Conservation (phyloP, 2,888 invertebrate species). For the Odontomyia ornata region DNA sequence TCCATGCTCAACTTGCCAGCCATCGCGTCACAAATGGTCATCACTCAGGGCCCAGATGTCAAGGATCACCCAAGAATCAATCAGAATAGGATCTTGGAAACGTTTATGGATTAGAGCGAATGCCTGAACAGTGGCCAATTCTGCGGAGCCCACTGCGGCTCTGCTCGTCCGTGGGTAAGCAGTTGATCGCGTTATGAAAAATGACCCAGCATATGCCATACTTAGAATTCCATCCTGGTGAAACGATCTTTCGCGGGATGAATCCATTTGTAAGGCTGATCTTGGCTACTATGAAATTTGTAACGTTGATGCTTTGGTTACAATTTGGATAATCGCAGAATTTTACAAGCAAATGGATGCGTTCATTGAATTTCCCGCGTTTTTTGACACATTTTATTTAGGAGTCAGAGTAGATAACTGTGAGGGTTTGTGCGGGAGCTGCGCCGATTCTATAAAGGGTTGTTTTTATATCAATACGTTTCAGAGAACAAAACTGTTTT, state of each 20-base stretch:
- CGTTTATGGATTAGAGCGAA: conserved; percentile 11
- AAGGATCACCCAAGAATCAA: conserved; percentile 48
- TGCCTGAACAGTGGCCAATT: not conserved
- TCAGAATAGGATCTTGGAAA: conserved; percentile 27
- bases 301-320: not conserved
- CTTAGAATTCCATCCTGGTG: conserved; percentile 9
- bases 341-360: too few species aligned
- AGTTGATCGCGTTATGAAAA: conserved; percentile 33
- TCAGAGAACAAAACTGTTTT: too few species aligned
- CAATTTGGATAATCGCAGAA: not conserved
- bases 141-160: not conserved
- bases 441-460: too few species aligned
- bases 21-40: conserved; percentile 20
- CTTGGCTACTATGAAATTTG: not conserved
- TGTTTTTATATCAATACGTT: too few species aligned
- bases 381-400: too few species aligned
- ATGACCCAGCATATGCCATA: conserved; percentile 27
- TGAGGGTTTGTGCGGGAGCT: too few species aligned
- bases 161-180: not conserved
- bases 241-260: conserved; percentile 9
- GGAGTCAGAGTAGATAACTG: too few species aligned
- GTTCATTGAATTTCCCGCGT: too few species aligned
- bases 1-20: not conserved
- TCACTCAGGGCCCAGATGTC: conserved; percentile 28
- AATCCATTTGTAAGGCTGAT: conserved; percentile 6